Evolutionary conservation across 2,888 invertebrate genomes (phyloP).

Genomic region (Lithophane semibrunnea): DNA sequence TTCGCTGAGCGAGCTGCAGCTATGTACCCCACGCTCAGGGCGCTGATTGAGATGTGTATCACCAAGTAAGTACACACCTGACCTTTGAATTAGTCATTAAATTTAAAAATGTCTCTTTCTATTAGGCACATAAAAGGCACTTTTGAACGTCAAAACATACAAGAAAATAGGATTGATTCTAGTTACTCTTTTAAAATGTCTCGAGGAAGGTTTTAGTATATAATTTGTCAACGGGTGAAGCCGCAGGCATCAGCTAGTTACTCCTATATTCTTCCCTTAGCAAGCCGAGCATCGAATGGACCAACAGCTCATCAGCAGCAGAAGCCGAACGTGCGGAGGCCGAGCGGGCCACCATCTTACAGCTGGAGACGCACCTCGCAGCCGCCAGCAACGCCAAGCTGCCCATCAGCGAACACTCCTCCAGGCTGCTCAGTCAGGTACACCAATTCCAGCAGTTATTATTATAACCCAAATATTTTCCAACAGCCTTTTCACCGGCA

Average conservation of each 20-base stretch:
- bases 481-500: no score
- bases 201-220: no score
- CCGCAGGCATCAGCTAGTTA: no score
- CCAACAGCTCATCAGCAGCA: constrained; percentile 68
- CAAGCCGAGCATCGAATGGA: constrained; percentile 87
- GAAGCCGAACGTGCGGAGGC: constrained; percentile 80
- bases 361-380: constrained; percentile 98
- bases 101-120: no score
- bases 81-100: no score
- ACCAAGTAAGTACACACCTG: constrained; percentile 92
- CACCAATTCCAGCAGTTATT: background rate
- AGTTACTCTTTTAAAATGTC: no score
- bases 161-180: no score
- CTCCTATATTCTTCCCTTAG: constrained; percentile 61
- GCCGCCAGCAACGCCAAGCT: constrained; percentile 96
- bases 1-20: constrained; percentile 97
- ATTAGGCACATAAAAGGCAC: no score
- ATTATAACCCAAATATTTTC: no score
- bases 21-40: constrained; percentile 96
- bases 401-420: constrained; percentile 97
- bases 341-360: constrained; percentile 84
- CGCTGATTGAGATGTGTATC: constrained; percentile 98
- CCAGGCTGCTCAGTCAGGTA: constrained; percentile 95
- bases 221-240: no score
- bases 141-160: no score